Evolutionary conservation across 2,888 invertebrate genomes (phyloP).

Genomic region (Tinea trinotella): DNA sequence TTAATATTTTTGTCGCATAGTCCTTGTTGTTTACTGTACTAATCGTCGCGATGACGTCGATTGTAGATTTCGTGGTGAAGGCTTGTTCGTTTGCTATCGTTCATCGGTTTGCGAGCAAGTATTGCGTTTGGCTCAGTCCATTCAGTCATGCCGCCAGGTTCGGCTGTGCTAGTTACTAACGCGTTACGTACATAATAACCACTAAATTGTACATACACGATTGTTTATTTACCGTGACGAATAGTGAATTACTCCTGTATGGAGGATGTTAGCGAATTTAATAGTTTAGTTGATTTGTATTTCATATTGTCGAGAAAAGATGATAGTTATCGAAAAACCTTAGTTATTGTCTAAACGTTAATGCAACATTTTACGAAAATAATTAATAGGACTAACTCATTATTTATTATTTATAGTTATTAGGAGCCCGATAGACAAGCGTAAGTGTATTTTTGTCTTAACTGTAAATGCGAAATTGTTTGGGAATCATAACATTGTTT

Average conservation of each 20-base stretch:
- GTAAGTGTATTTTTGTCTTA: not conserved
- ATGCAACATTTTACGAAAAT: not conserved
- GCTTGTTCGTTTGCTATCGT: conserved; percentile 59
- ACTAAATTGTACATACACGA: conserved; percentile 45
- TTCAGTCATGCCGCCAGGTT: not conserved
- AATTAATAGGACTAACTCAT: not conserved
- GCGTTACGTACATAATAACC: conserved; percentile 30
- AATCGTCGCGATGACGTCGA: conserved; percentile 22
- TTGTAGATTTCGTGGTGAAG: conserved; percentile 48
- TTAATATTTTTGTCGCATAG: not conserved
- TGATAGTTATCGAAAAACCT: not conserved
- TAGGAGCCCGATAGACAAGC: not conserved
- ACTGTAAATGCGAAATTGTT: not conserved
- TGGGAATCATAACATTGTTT: not conserved
- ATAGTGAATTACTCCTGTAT: conserved; percentile 37
- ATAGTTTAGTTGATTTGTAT: not conserved
- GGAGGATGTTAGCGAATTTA: conserved; percentile 14
- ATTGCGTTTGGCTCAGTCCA: conserved; percentile 4
- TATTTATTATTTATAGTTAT: not conserved
- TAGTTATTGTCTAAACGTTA: not conserved
- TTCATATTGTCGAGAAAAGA: not conserved
- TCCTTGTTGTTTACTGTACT: not conserved
- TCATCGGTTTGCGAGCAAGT: conserved; percentile 36
- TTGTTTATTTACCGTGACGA: conserved; percentile 55
- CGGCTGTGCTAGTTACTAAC: conserved; percentile 29